These are phyloP conservation scores for Zosterops pallidus DNA, from an alignment of 2,113 vertebrate species.

Conservation along the genomic window DNA sequence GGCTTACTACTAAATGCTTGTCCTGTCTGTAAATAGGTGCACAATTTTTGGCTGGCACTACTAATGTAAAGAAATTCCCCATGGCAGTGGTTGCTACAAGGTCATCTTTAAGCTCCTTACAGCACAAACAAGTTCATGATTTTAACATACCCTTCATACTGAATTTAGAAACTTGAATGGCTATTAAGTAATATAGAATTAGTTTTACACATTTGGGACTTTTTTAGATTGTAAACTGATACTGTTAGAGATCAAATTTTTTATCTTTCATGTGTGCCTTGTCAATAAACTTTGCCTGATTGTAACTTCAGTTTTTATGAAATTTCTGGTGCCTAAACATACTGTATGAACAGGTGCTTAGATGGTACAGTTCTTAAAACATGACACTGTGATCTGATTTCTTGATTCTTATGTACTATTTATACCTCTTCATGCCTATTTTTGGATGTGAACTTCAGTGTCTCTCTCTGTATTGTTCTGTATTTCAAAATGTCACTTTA, in stretches of 20 bases:
- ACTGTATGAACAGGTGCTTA: conserved; percentile 72
- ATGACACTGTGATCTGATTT: conserved; percentile 72
- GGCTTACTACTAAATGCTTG: conserved; percentile 23
- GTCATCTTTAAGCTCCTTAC: neutral
- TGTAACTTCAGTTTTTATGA: conserved; percentile 65
- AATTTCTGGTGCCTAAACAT: conserved; percentile 78
- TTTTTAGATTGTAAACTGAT: conserved; percentile 67
- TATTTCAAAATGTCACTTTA: conserved; percentile 42
- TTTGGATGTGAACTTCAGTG: conserved; percentile 45
- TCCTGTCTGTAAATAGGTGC: conserved; percentile 48
- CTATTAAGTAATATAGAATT: conserved; percentile 46
- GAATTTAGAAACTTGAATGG: conserved; percentile 66
- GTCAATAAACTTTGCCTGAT: conserved; percentile 72
- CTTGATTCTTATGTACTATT: conserved; percentile 44
- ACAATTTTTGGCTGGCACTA: conserved; percentile 45
- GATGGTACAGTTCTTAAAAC: conserved; percentile 70
- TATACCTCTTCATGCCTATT: conserved; percentile 53
- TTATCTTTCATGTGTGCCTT: conserved; percentile 79
- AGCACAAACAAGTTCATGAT: neutral
- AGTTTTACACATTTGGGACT: conserved; percentile 64
- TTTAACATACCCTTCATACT: conserved; percentile 48
- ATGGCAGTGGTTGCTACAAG: neutral
- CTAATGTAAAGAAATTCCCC: neutral
- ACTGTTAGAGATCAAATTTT: conserved; percentile 62
- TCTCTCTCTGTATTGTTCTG: conserved; percentile 43